phyloP scores from a whole-genome alignment of 2,797 vertebrate genomes.

The Melanotaenia parkinsoni region DNA sequence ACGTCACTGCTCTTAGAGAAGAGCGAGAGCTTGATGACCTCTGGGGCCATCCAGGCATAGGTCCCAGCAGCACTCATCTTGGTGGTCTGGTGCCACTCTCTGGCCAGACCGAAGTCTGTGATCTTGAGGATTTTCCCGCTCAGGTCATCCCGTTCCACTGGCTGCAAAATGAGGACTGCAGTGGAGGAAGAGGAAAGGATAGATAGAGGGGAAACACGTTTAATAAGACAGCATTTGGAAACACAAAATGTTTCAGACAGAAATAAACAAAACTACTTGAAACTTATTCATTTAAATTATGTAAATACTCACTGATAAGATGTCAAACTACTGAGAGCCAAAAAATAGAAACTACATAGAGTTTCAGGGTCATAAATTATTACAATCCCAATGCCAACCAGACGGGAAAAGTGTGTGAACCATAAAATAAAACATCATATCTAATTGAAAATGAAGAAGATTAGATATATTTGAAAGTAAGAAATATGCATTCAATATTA shows the following conservation, averaged over 20 bases:
- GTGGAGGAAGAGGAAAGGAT: conserved; percentile 9
- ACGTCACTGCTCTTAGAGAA: conserved; percentile 96
- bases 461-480: background rate
- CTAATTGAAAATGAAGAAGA: background rate
- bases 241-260: background rate
- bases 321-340: background rate
- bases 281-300: background rate
- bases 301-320: conserved; percentile 16
- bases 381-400: background rate
- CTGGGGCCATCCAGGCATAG: conserved; percentile 95
- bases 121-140: conserved; percentile 90
- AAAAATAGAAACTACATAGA: conserved; percentile 8
- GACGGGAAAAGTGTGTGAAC: background rate
- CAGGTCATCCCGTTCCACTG: conserved; percentile 85
- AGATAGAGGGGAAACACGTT: background rate
- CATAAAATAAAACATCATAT: background rate
- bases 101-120: conserved; percentile 92
- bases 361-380: conserved; percentile 4
- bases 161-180: conserved; percentile 91
- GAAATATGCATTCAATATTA: background rate
- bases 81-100: conserved; percentile 94
- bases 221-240: background rate
- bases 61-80: conserved; percentile 94
- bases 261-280: conserved; percentile 1
- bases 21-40: conserved; percentile 92